phyloP scores from a whole-genome alignment of 2,888 invertebrate species.

The Ichneumon xanthorius region DNA sequence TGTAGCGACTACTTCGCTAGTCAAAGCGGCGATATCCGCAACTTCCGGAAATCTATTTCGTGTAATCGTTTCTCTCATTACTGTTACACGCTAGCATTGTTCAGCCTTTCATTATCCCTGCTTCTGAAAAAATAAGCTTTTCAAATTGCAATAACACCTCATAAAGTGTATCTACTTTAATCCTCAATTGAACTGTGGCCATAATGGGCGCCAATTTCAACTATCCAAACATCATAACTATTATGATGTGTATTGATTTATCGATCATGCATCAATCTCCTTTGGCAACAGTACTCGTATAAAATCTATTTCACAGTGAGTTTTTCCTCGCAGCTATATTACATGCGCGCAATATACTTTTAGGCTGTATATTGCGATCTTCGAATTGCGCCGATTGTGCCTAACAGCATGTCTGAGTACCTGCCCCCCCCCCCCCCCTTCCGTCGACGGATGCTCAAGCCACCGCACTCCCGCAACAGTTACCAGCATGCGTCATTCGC shows the following conservation, averaged over 20 bases:
- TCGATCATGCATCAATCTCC: background rate
- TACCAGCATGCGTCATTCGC: constrained; percentile 56
- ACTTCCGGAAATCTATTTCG: constrained; percentile 87
- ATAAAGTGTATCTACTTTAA: background rate
- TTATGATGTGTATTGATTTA: background rate
- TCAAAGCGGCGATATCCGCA: constrained; percentile 95
- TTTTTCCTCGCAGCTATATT: background rate
- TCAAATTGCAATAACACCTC: background rate
- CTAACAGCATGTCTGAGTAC: background rate
- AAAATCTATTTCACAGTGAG: background rate
- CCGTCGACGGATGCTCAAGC: background rate
- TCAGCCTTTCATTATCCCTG: background rate
- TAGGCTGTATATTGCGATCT: background rate
- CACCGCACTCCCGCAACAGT: background rate
- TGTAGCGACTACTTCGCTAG: constrained; percentile 96
- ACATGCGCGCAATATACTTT: constrained; percentile 22
- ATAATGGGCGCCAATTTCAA: background rate
- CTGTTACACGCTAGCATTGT: background rate
- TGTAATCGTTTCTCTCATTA: background rate
- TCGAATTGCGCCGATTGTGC: background rate
- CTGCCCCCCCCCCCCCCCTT: background rate
- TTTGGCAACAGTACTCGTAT: background rate
- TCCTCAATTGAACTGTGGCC: background rate
- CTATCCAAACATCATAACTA: background rate
- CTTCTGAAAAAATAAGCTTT: background rate